A percentile compares a stretch with the other conserved stretches of the same genome.
Evolutionary conservation across 2,797 vertebrate genomes (phyloP).

Genomic region (Pangasius sanitwongsei): DNA sequence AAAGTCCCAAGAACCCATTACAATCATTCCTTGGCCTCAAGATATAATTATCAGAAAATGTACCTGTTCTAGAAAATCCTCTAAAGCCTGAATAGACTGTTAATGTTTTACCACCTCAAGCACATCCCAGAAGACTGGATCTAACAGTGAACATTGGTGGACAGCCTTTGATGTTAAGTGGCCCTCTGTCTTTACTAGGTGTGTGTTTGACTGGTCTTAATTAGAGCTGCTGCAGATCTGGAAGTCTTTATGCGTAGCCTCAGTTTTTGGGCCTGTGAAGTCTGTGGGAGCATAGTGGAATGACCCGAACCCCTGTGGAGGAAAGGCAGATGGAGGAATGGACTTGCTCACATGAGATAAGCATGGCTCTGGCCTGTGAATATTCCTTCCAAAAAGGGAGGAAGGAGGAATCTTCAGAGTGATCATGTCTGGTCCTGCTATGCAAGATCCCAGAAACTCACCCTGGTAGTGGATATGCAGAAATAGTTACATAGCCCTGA

Average conservation of each 20-base stretch:
- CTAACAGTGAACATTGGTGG: slow-evolving; percentile 61
- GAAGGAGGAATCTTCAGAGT: slow-evolving; percentile 17
- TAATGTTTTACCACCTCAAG: slow-evolving; percentile 46
- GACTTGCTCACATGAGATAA: slow-evolving; percentile 47
- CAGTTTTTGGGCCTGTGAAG: slow-evolving; percentile 64
- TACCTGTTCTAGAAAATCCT: slow-evolving; percentile 8
- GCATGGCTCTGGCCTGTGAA: slow-evolving; percentile 51
- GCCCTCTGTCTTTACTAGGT: slow-evolving; percentile 65
- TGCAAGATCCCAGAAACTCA: neutral
- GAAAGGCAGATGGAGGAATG: slow-evolving; percentile 33
- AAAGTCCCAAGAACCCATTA: neutral
- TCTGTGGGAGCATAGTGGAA: slow-evolving; percentile 48
- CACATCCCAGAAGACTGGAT: slow-evolving; percentile 58
- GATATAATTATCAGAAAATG: slow-evolving; percentile 1
- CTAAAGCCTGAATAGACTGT: slow-evolving; percentile 53
- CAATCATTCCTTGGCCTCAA: neutral
- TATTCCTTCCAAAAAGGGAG: slow-evolving; percentile 40
- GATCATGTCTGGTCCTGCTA: slow-evolving; percentile 40
- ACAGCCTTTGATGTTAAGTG: slow-evolving; percentile 73
- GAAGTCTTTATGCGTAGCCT: slow-evolving; percentile 65
- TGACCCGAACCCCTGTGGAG: slow-evolving; percentile 36
- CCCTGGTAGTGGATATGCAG: neutral
- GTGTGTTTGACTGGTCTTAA: slow-evolving; percentile 76
- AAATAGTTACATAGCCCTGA: neutral
- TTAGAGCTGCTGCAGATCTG: slow-evolving; percentile 74